Base-by-base conservation (phyloP, 1,140 invertebrate genomes). In the Sarcophaga peregrina region DNA sequence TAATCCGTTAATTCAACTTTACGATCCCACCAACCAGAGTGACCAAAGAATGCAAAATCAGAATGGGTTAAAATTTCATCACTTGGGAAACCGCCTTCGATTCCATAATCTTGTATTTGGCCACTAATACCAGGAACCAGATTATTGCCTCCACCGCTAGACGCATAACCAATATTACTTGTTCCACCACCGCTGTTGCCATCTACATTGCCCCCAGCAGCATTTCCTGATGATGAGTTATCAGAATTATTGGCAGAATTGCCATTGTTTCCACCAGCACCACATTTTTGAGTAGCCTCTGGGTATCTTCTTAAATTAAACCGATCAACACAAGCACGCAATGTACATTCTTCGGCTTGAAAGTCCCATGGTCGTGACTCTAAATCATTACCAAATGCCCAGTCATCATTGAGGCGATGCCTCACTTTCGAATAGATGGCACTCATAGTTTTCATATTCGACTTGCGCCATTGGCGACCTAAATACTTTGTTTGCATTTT, bases 401-500 rank as follows among this genome's bases (percentile, higher is more conserved):
- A 99, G 90, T 99, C 99, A 91, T 99, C 99, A 88, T 99, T 99
- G 1, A 99, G 92, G 78, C 97, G 94, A 92, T 97, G 96, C 72
- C 96, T 91, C 81, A 97, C 98, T 93, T 99, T 99, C 80, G 97
- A 95, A 91, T 99, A 99, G 89, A 99, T 99, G 52, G 98, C 97
- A 90, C 97, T 99, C 92, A 99, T 98, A 0, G 98, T 99, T 91
- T 99, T 99, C 98, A 99, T 99, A 90, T 99, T 99, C 1, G 96
- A 96, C 91, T 99, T 99, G 7, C 99, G 93, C 99, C 99, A 99
- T 87, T 99, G 98, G 25, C 99, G 92, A 0, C 99, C 99, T 84
- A 99, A 93, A 92, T 99, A 99, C 90, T 99, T 99, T 0, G 98
- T 99, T 93, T 99, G 99, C 97, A 99, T 99, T 92, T 99, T 99